Base-by-base conservation (phyloP, 2,797 vertebrate species). In the Bradypodion pumilum region DNA sequence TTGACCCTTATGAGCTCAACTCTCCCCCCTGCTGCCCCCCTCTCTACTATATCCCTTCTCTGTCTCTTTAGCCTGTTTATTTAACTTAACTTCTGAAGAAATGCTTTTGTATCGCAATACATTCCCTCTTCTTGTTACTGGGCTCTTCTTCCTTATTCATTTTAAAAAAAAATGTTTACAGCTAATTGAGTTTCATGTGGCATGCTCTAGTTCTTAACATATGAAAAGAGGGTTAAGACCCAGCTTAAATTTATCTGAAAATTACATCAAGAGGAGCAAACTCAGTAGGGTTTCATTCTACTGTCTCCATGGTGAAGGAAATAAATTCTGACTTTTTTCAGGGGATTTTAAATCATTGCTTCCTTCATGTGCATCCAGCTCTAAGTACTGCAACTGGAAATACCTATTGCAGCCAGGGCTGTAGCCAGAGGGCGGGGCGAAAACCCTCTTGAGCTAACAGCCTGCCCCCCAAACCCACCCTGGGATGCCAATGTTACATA, bases 41-140 rank as follows among this genome's bases (percentile, higher is more conserved):
- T 69, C 87, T 80, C 13, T 32, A 49, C 4, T 69, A 5, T n/a
- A 19, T 74, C 74, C 86, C 84, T 66, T 40, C 32, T 37, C 4
- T 68, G 29, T 13, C 86, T 91, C 84, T 76, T 65, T 73, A 74
- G 72, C 91, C 84, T 89, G 65, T 80, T 84, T 73, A 87, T 92
- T 83, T 85, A n/a, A 74, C 85, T 87, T 93, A 90, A 91, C 83
- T 83, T 87, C 74, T 86, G 86, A 9, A 70, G 59, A 0, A 1
- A 72, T 81, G 84, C 82, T 40, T 40, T 42, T 37, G 59, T 23
- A 21, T 49, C 35, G 19, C 13, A n/a, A 77, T 19, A 75, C 8
- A 40, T 52, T n/a, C n/a, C n/a, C n/a, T 70, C 19, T 52, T 37
- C 12, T 56, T 81, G 69, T 69, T 78, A 70, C 25, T 86, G 75